These are phyloP conservation scores for Ips typographus DNA, from an alignment of 1,140 invertebrate species.

Conservation along the genomic window DNA sequence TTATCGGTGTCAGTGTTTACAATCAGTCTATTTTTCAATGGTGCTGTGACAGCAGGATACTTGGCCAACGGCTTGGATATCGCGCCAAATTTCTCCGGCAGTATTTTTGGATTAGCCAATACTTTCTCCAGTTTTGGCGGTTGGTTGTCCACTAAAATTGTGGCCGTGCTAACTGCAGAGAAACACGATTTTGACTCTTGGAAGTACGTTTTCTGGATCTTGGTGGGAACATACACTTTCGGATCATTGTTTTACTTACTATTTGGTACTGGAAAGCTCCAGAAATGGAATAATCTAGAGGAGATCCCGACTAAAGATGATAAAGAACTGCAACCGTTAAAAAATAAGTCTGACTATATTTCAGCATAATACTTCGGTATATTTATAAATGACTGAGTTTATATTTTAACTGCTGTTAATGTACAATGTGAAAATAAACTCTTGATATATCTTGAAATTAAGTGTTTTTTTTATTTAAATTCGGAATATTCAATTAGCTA, in stretches of 20 bases:
- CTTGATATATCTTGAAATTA: too few species aligned
- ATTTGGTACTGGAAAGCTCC: conserved; percentile 71
- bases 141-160: conserved; percentile 80
- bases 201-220: conserved; percentile 83
- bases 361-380: too few species aligned
- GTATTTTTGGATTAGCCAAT: conserved; percentile 88
- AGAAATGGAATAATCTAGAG: conserved; percentile 66
- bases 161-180: conserved; percentile 76
- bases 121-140: conserved; percentile 87
- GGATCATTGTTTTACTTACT: conserved; percentile 70
- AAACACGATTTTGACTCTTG: conserved; percentile 76
- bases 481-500: too few species aligned
- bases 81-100: conserved; percentile 86
- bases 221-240: conserved; percentile 69
- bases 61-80: conserved; percentile 87
- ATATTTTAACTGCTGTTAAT: too few species aligned
- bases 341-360: conserved; percentile 42
- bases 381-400: too few species aligned
- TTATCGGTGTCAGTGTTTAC: conserved; percentile 76
- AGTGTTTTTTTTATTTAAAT: too few species aligned
- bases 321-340: conserved; percentile 53
- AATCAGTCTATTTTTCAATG: conserved; percentile 75
- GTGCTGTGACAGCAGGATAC: conserved; percentile 83
- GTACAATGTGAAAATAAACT: too few species aligned
- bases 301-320: conserved; percentile 38